Evolutionary conservation across 2,113 vertebrate species (phyloP), one percentile per base, ranked within the genome.

Genomic region (Anarhynchus alexandrinus): DNA sequence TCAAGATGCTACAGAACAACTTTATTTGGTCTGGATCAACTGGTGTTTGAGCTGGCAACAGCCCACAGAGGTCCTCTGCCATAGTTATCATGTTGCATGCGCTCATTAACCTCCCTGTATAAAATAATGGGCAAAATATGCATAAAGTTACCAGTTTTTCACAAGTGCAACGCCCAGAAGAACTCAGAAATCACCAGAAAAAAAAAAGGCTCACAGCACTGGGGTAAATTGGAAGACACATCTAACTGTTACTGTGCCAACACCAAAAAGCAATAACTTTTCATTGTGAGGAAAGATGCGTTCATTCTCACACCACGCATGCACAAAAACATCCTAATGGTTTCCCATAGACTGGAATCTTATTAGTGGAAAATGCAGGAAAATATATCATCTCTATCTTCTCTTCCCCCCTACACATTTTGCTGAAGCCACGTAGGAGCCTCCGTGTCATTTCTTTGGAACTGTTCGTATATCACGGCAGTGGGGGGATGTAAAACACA

Each of bases 1-100:
- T 89, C 73, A 94, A 89, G 77, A 94, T 89, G 83, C 34, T 89
- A 34, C n/a, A 66, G 95, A 95, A 67, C 76, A 94, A 76, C 32
- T 96, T 95, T 96, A 67, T 94, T 96, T 97, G 58, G 62, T 84
- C 97, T 95, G 93, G 95, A 94, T 69, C 15, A 1, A 54, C 32
- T 12, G 12, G 22, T 95, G 94, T 97, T 96, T 97, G 83, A 86
- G 80, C 95, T 97, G 91, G 94, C 95, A 94, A 66, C 21, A 47
- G 38, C 83, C 62, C 65, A 52, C 70, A 32, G 22, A 87, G 36
- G n/a, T 96, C 43, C 43, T 87, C 61, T 95, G 69, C 77, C 62
- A 36, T 61, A 89, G 88, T 91, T 87, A 93, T 93, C 90, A 64
- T 42, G 54, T 96, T 96, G 93, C 91, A 73, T 25, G 45, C 11